Percentiles rank a stretch among this genome's conserved stretches.
phyloP scores from a whole-genome alignment of 2,113 vertebrate species.

The Campylorhamphus procurvoides region DNA sequence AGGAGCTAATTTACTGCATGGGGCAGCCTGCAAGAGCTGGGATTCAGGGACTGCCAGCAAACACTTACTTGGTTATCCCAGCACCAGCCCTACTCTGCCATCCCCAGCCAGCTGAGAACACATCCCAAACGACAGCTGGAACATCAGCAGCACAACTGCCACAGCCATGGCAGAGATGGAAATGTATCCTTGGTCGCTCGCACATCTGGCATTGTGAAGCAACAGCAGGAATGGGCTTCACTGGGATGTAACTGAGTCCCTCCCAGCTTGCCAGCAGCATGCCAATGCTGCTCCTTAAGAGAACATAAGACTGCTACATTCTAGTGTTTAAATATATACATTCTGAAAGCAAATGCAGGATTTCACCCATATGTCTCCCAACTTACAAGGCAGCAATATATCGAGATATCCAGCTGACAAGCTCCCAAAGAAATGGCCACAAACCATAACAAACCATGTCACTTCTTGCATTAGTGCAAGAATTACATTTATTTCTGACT shows the following conservation, averaged over 20 bases:
- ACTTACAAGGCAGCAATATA: background rate
- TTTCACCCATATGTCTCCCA: background rate
- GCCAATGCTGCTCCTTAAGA: background rate
- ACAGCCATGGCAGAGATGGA: background rate
- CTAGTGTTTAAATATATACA: background rate
- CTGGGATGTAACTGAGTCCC: background rate
- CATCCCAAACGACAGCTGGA: background rate
- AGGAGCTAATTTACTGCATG: constrained; percentile 72
- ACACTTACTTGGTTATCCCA: constrained; percentile 28
- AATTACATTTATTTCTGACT: background rate
- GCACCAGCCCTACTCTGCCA: background rate
- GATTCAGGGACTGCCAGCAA: constrained; percentile 52
- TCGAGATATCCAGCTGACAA: background rate
- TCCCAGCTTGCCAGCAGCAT: background rate
- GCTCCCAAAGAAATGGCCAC: background rate
- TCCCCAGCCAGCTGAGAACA: background rate
- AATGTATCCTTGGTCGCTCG: background rate
- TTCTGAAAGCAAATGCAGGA: background rate
- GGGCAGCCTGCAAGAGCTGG: constrained; percentile 51
- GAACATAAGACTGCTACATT: background rate
- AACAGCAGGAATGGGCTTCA: background rate
- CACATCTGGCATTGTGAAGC: background rate
- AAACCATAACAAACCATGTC: background rate
- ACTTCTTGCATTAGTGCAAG: background rate
- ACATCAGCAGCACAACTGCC: background rate